These are phyloP conservation scores for Hydrochoerus hydrochaeris DNA, from an alignment of 2,113 vertebrate species.

Conservation along the genomic window DNA sequence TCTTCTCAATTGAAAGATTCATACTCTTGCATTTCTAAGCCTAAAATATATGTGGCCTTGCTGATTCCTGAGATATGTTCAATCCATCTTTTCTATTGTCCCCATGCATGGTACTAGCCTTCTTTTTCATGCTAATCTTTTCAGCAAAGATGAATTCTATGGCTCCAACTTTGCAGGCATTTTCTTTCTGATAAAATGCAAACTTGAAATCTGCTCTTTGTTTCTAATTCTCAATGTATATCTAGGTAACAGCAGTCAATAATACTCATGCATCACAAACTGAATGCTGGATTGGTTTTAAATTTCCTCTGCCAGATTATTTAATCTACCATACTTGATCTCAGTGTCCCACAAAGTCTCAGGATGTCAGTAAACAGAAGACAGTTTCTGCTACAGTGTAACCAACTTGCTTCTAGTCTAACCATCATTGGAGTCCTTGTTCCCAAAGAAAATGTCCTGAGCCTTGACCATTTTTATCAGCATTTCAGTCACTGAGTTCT, in stretches of 20 bases:
- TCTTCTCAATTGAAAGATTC: not conserved
- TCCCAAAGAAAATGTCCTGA: not conserved
- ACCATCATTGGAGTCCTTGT: not conserved
- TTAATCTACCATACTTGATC: not conserved
- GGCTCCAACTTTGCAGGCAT: not conserved
- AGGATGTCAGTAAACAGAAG: not conserved
- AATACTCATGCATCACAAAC: not conserved
- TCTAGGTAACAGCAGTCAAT: not conserved
- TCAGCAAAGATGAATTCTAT: not conserved
- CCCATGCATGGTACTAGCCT: not conserved
- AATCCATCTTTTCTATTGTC: not conserved
- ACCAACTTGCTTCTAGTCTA: not conserved
- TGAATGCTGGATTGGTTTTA: not conserved
- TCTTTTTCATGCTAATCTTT: not conserved
- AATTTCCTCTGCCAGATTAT: not conserved
- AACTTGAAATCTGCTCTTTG: not conserved
- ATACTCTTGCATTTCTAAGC: not conserved
- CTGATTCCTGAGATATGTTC: not conserved
- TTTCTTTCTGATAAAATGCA: not conserved
- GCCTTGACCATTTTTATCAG: not conserved
- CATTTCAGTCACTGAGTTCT: not conserved
- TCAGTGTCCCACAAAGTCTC: not conserved
- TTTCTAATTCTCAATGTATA: not conserved
- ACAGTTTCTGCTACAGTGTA: not conserved
- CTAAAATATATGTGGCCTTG: not conserved